Conservation (phyloP, 2,797 vertebrate genomes). For the Mastacembelus armatus region DNA sequence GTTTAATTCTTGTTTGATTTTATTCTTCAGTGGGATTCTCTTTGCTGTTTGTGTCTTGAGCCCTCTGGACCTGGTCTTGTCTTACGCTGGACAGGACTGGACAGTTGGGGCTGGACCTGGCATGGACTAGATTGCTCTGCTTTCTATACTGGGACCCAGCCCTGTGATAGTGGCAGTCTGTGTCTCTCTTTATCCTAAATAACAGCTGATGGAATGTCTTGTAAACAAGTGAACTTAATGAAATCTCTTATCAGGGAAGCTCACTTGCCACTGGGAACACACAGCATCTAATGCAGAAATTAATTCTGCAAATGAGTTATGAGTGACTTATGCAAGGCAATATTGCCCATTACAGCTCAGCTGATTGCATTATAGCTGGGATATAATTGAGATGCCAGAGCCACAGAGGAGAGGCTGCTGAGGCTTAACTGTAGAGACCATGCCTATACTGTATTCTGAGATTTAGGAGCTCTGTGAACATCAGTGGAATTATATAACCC, state of each 20-base stretch:
- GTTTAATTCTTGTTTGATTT: too few relatives aligned
- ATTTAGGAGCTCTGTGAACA: slow-evolving; percentile 4
- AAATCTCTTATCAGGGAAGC: slow-evolving; percentile 63
- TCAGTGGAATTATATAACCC: slow-evolving; percentile 4
- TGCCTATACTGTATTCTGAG: slow-evolving; percentile 4
- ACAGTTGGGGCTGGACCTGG: background rate
- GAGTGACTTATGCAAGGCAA: slow-evolving; percentile 63
- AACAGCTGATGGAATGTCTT: slow-evolving; percentile 56
- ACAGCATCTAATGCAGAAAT: slow-evolving; percentile 63
- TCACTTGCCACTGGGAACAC: slow-evolving; percentile 60
- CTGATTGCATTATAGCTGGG: slow-evolving; percentile 66
- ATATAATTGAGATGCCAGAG: slow-evolving; percentile 61
- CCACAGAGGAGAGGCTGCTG: slow-evolving; percentile 31
- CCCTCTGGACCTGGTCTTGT: background rate
- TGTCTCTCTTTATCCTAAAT: slow-evolving; percentile 36
- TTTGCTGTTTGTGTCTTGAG: too few relatives aligned
- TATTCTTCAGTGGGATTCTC: too few relatives aligned
- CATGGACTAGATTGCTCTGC: background rate
- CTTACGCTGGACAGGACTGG: background rate
- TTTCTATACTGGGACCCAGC: background rate
- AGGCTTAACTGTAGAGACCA: slow-evolving; percentile 8
- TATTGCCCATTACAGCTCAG: slow-evolving; percentile 56
- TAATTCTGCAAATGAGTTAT: slow-evolving; percentile 75
- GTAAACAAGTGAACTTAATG: slow-evolving; percentile 73
- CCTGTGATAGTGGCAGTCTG: slow-evolving; percentile 13